phyloP scores from a whole-genome alignment of 2,888 invertebrate species.

The Mantis religiosa region DNA sequence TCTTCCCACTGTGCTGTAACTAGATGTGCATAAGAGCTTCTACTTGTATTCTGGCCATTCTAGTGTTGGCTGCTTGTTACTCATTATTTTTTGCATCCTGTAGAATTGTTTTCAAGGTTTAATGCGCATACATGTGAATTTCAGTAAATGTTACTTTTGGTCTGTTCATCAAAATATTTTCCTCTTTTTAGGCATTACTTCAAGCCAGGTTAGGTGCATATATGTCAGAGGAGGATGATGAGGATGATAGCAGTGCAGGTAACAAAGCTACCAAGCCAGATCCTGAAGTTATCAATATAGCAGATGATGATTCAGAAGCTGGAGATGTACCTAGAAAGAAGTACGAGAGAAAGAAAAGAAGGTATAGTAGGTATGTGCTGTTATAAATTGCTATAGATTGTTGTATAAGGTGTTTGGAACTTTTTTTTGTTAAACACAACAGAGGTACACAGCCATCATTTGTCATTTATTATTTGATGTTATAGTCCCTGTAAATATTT shows the following conservation, averaged over 20 bases:
- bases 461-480: too few species aligned
- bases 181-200: conserved; percentile 48
- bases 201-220: conserved; percentile 77
- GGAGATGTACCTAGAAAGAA: conserved; percentile 26
- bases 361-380: conserved; percentile 26
- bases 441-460: too few species aligned
- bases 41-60: too few species aligned
- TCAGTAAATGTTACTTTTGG: background rate
- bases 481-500: too few species aligned
- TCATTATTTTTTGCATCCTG: too few species aligned
- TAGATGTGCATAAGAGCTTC: too few species aligned
- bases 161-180: background rate
- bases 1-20: too few species aligned
- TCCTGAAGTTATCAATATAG: conserved; percentile 36
- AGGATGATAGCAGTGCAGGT: conserved; percentile 9
- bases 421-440: too few species aligned
- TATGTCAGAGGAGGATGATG: conserved; percentile 47
- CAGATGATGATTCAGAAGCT: conserved; percentile 36
- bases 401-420: too few species aligned
- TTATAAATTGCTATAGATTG: too few species aligned
- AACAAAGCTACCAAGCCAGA: conserved; percentile 28
- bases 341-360: conserved; percentile 28
- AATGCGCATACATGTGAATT: background rate
- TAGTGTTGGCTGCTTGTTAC: too few species aligned
- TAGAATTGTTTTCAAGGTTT: too few species aligned